phyloP scores from a whole-genome alignment of 1,140 invertebrate genomes.

The Drosophila nikananu region DNA sequence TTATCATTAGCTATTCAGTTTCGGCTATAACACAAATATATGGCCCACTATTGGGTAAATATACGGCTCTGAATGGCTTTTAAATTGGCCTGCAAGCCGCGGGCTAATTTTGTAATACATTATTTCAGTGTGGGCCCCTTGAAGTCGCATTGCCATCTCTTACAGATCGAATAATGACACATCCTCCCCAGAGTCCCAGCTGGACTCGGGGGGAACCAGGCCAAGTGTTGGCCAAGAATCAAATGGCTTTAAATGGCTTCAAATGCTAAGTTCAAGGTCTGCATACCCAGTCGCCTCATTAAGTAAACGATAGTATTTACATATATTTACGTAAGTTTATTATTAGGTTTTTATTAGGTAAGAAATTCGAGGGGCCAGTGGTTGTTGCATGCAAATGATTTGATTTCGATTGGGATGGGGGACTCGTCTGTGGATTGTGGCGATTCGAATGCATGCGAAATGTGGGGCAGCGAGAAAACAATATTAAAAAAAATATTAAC shows the following conservation, averaged over 20 bases:
- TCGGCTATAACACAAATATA: not conserved
- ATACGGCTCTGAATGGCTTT: conserved; percentile 4
- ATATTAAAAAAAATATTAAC: not conserved
- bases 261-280: conserved; percentile 1
- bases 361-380: conserved; percentile 58
- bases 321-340: conserved; percentile 63
- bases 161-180: not conserved
- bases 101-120: conserved; percentile 18
- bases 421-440: not conserved
- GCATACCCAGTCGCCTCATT: conserved; percentile 6
- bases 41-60: conserved; percentile 8
- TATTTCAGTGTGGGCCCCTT: not conserved
- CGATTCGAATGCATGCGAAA: conserved; percentile 43
- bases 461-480: conserved; percentile 35
- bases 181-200: too few species aligned
- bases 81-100: conserved; percentile 8
- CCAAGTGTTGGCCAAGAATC: conserved; percentile 5
- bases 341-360: conserved; percentile 65
- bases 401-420: conserved; percentile 24
- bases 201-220: not conserved
- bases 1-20: conserved; percentile 10
- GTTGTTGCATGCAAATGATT: conserved; percentile 56
- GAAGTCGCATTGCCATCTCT: not conserved
- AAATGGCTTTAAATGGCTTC: too few species aligned
- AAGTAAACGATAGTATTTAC: conserved; percentile 59